A percentile compares a stretch with the other conserved stretches of the same genome.
Evolutionary conservation across 2,113 vertebrate genomes (phyloP).

Genomic region (Apistogramma diplotaenia): DNA sequence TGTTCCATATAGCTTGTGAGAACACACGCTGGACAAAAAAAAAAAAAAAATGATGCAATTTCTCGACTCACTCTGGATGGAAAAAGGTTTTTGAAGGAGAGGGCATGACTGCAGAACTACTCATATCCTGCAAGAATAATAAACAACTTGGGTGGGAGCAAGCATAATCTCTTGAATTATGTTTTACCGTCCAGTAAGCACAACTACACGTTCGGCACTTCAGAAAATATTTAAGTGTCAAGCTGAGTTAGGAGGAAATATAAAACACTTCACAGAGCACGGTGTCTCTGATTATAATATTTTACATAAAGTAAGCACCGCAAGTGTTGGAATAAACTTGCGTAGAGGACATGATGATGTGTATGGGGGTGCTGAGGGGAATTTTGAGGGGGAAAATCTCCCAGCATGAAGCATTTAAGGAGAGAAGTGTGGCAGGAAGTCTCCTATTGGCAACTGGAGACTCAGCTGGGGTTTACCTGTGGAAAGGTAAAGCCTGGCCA

Average conservation of each 20-base stretch:
- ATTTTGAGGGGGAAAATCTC: not conserved
- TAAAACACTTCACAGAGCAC: not conserved
- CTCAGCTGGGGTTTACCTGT: not conserved
- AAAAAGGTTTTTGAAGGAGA: not conserved
- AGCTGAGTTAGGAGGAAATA: not conserved
- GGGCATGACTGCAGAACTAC: not conserved
- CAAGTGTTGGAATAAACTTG: not conserved
- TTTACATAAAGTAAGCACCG: not conserved
- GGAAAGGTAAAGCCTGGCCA: not conserved
- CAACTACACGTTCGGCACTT: not conserved
- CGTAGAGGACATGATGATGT: not conserved
- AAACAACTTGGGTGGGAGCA: not conserved
- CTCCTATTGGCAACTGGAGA: not conserved
- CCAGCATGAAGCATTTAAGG: not conserved
- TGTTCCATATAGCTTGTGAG: slow-evolving; percentile 29
- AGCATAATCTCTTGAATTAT: not conserved
- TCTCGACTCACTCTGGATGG: not conserved
- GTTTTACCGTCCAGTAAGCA: not conserved
- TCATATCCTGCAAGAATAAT: not conserved
- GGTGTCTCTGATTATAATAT: not conserved
- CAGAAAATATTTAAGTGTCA: not conserved
- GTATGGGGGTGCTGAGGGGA: not conserved
- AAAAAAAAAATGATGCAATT: not conserved
- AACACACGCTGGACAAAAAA: slow-evolving; percentile 19
- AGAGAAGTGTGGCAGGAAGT: not conserved